Percentiles rank a stretch among this genome's conserved stretches.
Conservation (phyloP, 64 coral and sea anemone genomes). For the Cladopsammia gracilis region DNA sequence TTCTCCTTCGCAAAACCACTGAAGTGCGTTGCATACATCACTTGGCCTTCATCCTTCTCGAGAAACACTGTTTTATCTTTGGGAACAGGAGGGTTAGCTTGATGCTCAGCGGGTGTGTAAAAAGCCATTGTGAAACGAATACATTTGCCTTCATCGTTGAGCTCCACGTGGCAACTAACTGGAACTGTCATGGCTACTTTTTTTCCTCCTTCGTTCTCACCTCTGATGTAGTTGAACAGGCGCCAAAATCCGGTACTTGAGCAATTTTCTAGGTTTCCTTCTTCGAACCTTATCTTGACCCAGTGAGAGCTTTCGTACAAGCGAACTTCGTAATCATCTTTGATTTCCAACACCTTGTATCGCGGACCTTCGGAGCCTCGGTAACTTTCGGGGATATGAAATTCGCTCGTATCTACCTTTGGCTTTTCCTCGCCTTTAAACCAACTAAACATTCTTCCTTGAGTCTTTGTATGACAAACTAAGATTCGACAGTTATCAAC, state of each 20-base stretch:
- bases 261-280: slow-evolving; percentile 56
- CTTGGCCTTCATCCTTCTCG: slow-evolving; percentile 35
- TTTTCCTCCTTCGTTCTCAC: slow-evolving; percentile 64
- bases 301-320: slow-evolving; percentile 51
- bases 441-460: slow-evolving; percentile 48
- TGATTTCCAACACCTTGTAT: slow-evolving; percentile 46
- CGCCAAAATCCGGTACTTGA: slow-evolving; percentile 59
- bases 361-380: slow-evolving; percentile 60
- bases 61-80: slow-evolving; percentile 59
- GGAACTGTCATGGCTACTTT: slow-evolving; percentile 72
- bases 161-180: slow-evolving; percentile 19
- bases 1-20: slow-evolving; percentile 67
- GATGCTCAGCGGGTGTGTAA: slow-evolving; percentile 19
- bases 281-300: slow-evolving; percentile 44
- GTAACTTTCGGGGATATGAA: slow-evolving; percentile 69
- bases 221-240: slow-evolving; percentile 73
- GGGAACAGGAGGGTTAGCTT: slow-evolving; percentile 50
- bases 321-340: slow-evolving; percentile 66
- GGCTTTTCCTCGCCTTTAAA: slow-evolving; percentile 79
- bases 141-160: slow-evolving; percentile 48
- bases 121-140: slow-evolving; percentile 27
- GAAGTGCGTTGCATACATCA: slow-evolving; percentile 53
- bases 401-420: slow-evolving; percentile 59
- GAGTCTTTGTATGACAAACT: neutral
- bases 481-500: neutral